phyloP scores from a whole-genome alignment of 2,113 vertebrate species.

The Vombatus ursinus region DNA sequence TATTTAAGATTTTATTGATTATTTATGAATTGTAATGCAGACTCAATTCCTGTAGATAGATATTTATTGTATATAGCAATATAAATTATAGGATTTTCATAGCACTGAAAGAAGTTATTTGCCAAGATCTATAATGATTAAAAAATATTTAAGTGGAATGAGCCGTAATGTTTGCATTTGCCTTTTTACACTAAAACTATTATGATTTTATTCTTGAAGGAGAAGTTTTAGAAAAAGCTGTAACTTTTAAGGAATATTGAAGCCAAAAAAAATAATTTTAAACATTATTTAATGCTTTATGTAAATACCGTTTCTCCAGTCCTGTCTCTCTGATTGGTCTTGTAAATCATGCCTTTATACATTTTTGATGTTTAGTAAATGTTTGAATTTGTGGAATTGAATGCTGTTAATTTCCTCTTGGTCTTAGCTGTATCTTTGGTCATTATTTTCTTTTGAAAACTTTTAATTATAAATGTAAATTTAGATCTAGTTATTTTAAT shows the following conservation, averaged over 20 bases:
- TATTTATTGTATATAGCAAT: background rate
- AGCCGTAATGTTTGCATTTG: background rate
- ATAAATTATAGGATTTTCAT: background rate
- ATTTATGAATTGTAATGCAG: background rate
- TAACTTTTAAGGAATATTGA: background rate
- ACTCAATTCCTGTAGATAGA: background rate
- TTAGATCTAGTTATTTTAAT: background rate
- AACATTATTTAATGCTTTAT: background rate
- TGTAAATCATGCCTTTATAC: background rate
- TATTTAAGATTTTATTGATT: background rate
- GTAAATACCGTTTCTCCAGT: background rate
- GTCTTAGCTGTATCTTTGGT: background rate
- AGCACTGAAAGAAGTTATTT: background rate
- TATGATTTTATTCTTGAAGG: background rate
- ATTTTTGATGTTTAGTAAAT: background rate
- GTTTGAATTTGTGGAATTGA: background rate
- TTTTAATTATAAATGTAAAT: background rate
- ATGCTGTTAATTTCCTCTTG: background rate
- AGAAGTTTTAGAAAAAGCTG: background rate
- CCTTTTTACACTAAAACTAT: background rate
- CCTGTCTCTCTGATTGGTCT: background rate
- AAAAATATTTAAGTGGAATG: background rate
- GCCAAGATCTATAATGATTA: conserved; percentile 26
- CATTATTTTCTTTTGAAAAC: background rate
- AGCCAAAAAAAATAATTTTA: background rate